Conservation (phyloP, 2,113 vertebrate genomes). For the Copsychus sechellarum region DNA sequence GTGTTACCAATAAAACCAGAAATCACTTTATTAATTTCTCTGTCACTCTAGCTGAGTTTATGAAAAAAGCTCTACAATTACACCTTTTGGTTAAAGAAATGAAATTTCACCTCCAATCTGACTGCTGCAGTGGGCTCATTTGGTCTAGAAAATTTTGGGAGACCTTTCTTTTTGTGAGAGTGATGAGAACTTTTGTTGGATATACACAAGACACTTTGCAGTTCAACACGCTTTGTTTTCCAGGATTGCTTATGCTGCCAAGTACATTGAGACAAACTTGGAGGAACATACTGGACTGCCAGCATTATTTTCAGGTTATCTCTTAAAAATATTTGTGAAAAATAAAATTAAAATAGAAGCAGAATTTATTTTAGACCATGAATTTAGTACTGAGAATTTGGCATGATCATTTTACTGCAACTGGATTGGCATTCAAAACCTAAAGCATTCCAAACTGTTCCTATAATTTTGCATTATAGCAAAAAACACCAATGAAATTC, state of each 20-base stretch:
- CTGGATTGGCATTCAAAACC: not conserved
- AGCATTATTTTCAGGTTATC: not conserved
- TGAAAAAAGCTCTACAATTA: not conserved
- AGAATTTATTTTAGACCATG: not conserved
- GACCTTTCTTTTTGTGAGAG: not conserved
- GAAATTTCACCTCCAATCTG: not conserved
- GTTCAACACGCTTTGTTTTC: not conserved
- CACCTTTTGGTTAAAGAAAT: not conserved
- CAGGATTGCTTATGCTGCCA: not conserved
- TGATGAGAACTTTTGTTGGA: not conserved
- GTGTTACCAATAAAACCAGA: fast-evolving
- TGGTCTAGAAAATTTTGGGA: not conserved
- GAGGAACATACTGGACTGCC: not conserved
- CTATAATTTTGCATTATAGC: not conserved
- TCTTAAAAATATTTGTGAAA: not conserved
- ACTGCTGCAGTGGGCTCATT: not conserved
- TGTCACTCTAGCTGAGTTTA: not conserved
- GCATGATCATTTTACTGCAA: not conserved
- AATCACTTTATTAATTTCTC: not conserved
- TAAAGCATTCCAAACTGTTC: not conserved
- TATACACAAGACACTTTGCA: not conserved
- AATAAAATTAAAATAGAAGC: not conserved
- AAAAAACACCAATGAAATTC: not conserved
- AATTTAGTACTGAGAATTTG: not conserved
- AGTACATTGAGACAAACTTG: not conserved